Evolutionary conservation across 2,113 vertebrate genomes (phyloP), one percentile per base, ranked within the genome.

Genomic region (Hystrix brachyura): DNA sequence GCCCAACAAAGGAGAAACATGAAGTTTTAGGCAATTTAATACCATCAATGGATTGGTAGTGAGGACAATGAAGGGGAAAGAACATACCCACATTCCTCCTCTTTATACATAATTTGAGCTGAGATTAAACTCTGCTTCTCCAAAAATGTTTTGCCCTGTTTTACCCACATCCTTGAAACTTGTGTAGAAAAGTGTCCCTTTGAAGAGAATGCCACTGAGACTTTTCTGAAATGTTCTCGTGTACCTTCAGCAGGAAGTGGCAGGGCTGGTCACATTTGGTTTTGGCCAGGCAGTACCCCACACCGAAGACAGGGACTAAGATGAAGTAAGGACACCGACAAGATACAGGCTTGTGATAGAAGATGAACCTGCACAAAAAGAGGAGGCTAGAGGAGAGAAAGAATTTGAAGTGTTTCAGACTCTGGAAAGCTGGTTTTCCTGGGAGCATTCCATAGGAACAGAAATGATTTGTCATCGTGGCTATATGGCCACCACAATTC

Each of bases 121-220:
- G 51, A 79, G 25, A 34, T 62, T 38, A 76, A 80, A 53, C 19
- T 67, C 23, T 11, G n/a, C 32, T 67, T 82, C 53, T 81, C 46
- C n/a, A 55, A 57, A 57, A 95, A 85, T 55, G 4, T 62, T 86
- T 94, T 80, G 12, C 17, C n/a, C 51, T 64, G 3, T 83, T 96
- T 80, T 65, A 25, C 38, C 7, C 19, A 25, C 38, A 51, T 62
- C 12, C 12, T 57, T 90, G 43, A 90, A 78, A 34, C 25, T 32
- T 74, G 9, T 79, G 21, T 27, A 57, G 11, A 13, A 62, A 53
- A 23, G 6, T 5, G 0, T 87, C 72, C 57, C 48, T 87, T 18
- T 60, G 46, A 71, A 64, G 23, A 72, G 19, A 4, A 15, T 71
- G 21, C 21, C 10, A 21, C 12, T 23, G 5, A 43, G 55, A n/a